phyloP scores from a whole-genome alignment of 2,888 invertebrate genomes.

The Tachina fera region DNA sequence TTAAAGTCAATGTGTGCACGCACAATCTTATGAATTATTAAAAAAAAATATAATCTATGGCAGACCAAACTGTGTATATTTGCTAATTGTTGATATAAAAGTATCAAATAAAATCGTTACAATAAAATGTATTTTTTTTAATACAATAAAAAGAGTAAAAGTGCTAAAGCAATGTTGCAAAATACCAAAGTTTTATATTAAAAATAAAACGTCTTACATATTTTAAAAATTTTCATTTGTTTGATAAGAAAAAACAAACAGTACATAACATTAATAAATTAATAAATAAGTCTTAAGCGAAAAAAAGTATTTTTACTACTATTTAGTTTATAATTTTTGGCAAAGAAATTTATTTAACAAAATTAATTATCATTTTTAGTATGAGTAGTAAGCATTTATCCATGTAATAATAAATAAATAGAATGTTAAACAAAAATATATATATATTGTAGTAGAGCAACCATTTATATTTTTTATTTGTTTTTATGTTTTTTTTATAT shows the following conservation, averaged over 20 bases:
- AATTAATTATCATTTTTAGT: conserved; percentile 36
- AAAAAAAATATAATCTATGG: conserved; percentile 11
- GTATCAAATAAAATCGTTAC: conserved; percentile 20
- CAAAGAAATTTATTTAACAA: conserved; percentile 19
- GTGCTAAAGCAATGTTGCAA: conserved; percentile 62
- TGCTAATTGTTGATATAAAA: conserved; percentile 63
- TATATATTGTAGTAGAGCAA: not conserved
- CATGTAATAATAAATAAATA: conserved; percentile 49
- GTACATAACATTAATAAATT: not conserved
- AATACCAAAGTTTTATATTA: conserved; percentile 67
- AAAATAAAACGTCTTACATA: conserved; percentile 35
- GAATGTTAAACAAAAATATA: conserved; percentile 43
- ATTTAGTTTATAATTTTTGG: conserved; percentile 27
- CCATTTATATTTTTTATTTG: conserved; percentile 57
- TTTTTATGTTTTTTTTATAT: conserved; percentile 45
- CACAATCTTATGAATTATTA: conserved; percentile 65
- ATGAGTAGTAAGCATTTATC: conserved; percentile 63
- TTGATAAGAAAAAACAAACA: conserved; percentile 19
- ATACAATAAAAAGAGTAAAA: conserved; percentile 33
- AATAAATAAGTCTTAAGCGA: conserved; percentile 7
- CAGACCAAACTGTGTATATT: conserved; percentile 61
- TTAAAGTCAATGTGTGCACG: conserved; percentile 53
- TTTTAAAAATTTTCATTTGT: conserved; percentile 23
- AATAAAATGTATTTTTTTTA: conserved; percentile 52
- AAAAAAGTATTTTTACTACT: conserved; percentile 21